Percentiles rank a stretch among this genome's conserved stretches.
phyloP scores from a whole-genome alignment of 2,113 vertebrate genomes.

The Pelobates fuscus region DNA sequence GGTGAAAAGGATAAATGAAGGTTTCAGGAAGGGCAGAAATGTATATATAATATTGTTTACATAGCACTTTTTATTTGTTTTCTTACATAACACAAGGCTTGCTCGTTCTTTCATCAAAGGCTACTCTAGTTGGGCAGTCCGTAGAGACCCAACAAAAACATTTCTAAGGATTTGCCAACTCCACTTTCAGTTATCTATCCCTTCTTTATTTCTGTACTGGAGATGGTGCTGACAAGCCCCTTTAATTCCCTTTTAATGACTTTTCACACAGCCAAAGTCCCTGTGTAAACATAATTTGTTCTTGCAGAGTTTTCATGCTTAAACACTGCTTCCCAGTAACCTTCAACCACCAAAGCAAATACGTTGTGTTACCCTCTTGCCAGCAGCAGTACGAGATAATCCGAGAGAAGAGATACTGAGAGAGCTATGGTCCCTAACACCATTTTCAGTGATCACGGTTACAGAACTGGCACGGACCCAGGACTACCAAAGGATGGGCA shows the following conservation, averaged over 20 bases:
- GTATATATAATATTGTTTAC: not conserved
- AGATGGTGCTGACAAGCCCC: constrained; percentile 78
- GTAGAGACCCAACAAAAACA: constrained; percentile 75
- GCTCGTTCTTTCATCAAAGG: not conserved
- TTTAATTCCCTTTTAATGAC: constrained; percentile 86
- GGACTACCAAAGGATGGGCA: constrained; percentile 8
- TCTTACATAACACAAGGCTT: not conserved
- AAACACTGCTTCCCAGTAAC: constrained; percentile 75
- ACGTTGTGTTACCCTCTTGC: constrained; percentile 55
- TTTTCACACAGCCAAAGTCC: constrained; percentile 82
- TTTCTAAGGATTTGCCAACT: constrained; percentile 60
- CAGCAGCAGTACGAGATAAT: constrained; percentile 36
- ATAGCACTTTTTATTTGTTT: not conserved
- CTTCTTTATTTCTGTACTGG: constrained; percentile 59
- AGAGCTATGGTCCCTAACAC: not conserved
- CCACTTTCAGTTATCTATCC: not conserved
- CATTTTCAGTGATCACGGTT: not conserved
- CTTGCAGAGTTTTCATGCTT: constrained; percentile 73
- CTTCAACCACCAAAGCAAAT: constrained; percentile 63
- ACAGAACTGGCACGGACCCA: constrained; percentile 1
- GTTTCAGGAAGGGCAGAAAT: too few relatives aligned
- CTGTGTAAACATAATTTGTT: constrained; percentile 80
- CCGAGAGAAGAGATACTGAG: not conserved
- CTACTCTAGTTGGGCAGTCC: constrained; percentile 67
- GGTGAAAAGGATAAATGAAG: constrained; percentile 51